Percentiles rank a stretch among this genome's conserved stretches.
These are phyloP conservation scores for Sicus ferrugineus DNA, from an alignment of 2,888 invertebrate genomes.

Conservation along the genomic window DNA sequence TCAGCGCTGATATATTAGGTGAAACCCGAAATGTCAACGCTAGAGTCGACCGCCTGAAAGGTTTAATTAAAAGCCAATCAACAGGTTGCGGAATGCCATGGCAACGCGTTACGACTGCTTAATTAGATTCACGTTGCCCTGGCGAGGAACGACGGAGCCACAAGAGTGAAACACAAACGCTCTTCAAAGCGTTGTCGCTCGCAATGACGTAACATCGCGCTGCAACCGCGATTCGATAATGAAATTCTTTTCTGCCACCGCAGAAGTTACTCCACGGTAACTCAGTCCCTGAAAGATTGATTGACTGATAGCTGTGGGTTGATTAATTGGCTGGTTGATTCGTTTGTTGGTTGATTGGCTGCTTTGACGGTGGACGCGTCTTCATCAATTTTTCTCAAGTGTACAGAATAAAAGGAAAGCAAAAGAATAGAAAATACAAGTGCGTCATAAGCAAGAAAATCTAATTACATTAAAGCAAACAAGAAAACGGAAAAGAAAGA, in stretches of 20 bases:
- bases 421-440: neutral
- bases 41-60: neutral
- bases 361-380: neutral
- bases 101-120: slow-evolving; percentile 6
- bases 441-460: neutral
- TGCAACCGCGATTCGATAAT: slow-evolving; percentile 1
- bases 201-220: slow-evolving; percentile 5
- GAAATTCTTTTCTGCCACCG: neutral
- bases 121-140: neutral
- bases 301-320: slow-evolving; percentile 15
- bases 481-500: neutral
- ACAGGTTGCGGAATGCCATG: neutral
- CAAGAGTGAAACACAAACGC: neutral
- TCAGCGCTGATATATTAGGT: no score
- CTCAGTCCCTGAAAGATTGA: neutral
- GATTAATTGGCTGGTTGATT: neutral
- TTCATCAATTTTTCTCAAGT: neutral
- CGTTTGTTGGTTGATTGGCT: neutral
- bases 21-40: neutral
- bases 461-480: neutral
- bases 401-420: neutral
- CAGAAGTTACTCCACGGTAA: neutral
- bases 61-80: slow-evolving; percentile 1
- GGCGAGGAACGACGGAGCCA: neutral
- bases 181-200: neutral